Conservation (phyloP, 2,888 invertebrate species). For the Coelopa pilipes region DNA sequence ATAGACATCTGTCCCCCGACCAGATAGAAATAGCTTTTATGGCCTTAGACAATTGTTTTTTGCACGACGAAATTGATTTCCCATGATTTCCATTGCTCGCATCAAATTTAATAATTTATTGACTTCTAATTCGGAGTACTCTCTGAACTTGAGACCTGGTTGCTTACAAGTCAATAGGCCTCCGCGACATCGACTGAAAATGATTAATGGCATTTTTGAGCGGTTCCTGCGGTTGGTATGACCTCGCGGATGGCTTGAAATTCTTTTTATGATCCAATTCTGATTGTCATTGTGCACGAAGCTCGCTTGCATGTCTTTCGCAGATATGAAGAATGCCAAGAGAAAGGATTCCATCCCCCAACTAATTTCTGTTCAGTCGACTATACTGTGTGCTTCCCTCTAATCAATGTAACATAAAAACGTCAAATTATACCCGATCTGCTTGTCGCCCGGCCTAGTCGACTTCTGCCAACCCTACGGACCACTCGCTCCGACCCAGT, state of each 20-base stretch:
- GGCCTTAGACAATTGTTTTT: too few species aligned
- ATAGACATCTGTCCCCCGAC: too few species aligned
- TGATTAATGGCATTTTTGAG: constrained; percentile 47
- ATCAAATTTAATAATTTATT: constrained; percentile 8
- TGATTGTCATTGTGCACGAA: constrained; percentile 27
- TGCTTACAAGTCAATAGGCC: not conserved
- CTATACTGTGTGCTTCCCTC: constrained; percentile 2
- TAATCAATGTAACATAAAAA: constrained; percentile 22
- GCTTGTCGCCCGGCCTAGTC: too few species aligned
- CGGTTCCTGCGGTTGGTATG: constrained; percentile 43
- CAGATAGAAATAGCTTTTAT: too few species aligned
- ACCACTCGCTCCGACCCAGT: too few species aligned
- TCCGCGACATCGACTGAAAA: constrained; percentile 38
- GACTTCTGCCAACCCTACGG: too few species aligned
- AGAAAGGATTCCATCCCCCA: not conserved
- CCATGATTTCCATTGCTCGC: not conserved
- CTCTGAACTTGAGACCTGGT: constrained; percentile 6
- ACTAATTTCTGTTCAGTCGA: not conserved
- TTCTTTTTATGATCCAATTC: constrained; percentile 26
- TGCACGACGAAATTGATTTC: too few species aligned
- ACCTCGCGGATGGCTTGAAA: constrained; percentile 35
- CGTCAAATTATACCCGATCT: not conserved
- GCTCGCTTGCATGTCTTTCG: constrained; percentile 34
- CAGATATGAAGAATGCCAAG: constrained; percentile 3
- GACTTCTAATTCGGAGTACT: constrained; percentile 6